Evolutionary conservation across 2,113 vertebrate genomes (phyloP).

Genomic region (Oxygymnocypris stewartii): DNA sequence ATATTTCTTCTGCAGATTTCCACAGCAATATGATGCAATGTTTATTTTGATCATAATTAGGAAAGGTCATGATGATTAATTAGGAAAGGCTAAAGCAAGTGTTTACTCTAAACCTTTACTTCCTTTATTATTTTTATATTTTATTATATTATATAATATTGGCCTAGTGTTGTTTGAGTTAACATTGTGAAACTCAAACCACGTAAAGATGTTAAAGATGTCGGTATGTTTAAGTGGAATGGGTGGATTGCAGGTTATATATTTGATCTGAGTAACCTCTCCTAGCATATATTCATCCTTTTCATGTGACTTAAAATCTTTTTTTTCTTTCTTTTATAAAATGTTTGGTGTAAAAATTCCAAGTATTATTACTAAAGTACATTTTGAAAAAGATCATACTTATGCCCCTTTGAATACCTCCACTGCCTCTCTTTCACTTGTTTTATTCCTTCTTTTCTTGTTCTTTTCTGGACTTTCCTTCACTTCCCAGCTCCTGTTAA

Average conservation of each 20-base stretch:
- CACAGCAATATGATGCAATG: background rate
- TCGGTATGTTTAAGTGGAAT: background rate
- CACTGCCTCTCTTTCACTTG: background rate
- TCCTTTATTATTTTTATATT: background rate
- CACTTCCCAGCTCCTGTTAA: conserved; percentile 11
- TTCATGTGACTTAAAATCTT: background rate
- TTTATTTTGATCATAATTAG: conserved; percentile 22
- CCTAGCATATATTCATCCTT: background rate
- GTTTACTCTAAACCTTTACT: background rate
- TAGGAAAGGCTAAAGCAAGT: background rate
- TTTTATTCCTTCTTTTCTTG: background rate
- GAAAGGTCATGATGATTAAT: background rate
- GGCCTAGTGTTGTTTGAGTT: background rate
- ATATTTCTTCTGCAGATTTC: conserved; percentile 10
- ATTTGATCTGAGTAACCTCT: background rate
- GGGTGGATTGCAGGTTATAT: no score
- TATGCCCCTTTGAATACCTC: background rate
- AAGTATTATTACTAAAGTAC: background rate
- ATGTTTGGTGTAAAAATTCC: background rate
- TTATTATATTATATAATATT: background rate
- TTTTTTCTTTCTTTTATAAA: background rate
- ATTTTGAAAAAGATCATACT: conserved; percentile 21
- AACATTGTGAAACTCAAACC: background rate
- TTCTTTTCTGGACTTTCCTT: conserved; percentile 8
- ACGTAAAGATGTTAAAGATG: background rate